phyloP scores from a whole-genome alignment of 1,140 invertebrate species.

The Capitella teleta region DNA sequence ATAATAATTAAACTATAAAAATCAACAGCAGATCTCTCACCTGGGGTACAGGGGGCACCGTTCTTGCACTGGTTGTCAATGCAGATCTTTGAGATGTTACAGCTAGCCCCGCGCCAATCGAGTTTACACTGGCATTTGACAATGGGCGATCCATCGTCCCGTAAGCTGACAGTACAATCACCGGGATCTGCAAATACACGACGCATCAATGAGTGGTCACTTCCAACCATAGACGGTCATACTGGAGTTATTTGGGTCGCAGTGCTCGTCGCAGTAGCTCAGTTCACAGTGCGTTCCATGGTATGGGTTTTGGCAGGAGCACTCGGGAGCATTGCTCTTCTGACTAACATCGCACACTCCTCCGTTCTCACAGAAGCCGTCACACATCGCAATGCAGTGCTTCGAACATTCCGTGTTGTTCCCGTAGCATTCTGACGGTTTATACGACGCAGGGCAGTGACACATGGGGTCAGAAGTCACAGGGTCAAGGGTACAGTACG shows the following conservation, averaged over 20 bases:
- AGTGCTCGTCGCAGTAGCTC: neutral
- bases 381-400: constrained; percentile 38
- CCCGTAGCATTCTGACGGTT: neutral
- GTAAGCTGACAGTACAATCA: neutral
- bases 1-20: neutral
- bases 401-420: neutral
- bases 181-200: neutral
- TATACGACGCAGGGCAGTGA: constrained; percentile 3
- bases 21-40: neutral
- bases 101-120: neutral
- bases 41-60: neutral
- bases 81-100: neutral
- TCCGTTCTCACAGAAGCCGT: constrained; percentile 48
- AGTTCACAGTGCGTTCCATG: constrained; percentile 2
- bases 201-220: neutral
- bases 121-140: neutral
- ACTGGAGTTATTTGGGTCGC: neutral
- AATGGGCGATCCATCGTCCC: neutral
- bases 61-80: neutral
- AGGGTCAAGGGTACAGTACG: neutral
- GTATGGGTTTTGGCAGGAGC: constrained; percentile 37
- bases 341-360: constrained; percentile 41
- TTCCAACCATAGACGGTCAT: neutral
- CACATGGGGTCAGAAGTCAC: neutral
- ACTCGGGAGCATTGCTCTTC: constrained; percentile 23